A percentile compares a stretch with the other conserved stretches of the same genome.
Conservation (phyloP, 2,113 vertebrate species). For the Ctenodactylus gundi region DNA sequence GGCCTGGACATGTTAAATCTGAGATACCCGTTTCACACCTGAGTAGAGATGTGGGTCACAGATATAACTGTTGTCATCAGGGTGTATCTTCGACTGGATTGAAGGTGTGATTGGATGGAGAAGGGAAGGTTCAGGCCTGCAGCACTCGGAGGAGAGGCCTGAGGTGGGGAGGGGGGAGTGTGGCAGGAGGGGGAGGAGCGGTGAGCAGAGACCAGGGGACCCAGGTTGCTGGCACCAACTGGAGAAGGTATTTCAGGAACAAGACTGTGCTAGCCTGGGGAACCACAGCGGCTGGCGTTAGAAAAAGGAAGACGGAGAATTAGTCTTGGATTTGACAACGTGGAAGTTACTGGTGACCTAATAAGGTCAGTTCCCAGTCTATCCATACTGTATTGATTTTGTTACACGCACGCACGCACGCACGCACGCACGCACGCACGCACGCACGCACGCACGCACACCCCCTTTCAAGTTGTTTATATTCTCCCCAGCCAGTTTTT, state of each 20-base stretch:
- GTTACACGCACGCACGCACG: not conserved
- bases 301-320: not conserved
- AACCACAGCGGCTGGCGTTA: fast-evolving
- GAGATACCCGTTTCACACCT: not conserved
- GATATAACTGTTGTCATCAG: not conserved
- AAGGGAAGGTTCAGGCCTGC: not conserved
- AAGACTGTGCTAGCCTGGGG: fast-evolving
- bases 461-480: not conserved
- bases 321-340: not conserved
- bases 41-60: not conserved
- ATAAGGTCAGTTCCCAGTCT: not conserved
- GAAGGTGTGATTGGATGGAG: not conserved
- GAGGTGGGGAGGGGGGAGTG: not conserved
- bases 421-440: not conserved
- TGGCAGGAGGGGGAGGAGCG: not conserved
- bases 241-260: not conserved
- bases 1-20: not conserved
- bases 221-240: not conserved
- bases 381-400: not conserved
- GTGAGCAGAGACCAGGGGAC: not conserved
- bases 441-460: not conserved
- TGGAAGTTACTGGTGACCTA: not conserved
- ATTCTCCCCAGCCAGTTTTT: not conserved
- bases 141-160: not conserved
- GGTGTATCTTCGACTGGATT: not conserved